Evolutionary conservation across 2,888 invertebrate genomes (phyloP).

Genomic region (Pediacus dermestoides): DNA sequence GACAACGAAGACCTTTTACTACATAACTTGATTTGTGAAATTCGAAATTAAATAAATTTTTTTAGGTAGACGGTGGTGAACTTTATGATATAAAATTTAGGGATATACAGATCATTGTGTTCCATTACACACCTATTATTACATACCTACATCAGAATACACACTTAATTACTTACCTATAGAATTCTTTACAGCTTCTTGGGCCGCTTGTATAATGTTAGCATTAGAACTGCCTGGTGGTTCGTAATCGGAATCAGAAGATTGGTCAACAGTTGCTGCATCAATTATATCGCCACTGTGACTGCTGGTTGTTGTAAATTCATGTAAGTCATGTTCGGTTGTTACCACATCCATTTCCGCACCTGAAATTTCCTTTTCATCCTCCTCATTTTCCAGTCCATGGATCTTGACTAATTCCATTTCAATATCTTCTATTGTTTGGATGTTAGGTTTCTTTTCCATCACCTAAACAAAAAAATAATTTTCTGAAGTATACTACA

Average conservation of each 20-base stretch:
- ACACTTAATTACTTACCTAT: constrained; percentile 10
- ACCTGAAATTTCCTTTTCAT: constrained; percentile 23
- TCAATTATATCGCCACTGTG: constrained; percentile 34
- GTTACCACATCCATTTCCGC: constrained; percentile 16
- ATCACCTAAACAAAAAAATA: constrained; percentile 3
- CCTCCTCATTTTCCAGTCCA: constrained; percentile 26
- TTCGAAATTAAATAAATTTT: no score
- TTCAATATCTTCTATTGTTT: constrained; percentile 46
- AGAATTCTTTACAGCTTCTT: constrained; percentile 34
- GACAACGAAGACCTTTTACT: no score
- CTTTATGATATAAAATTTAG: no score
- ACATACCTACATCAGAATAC: no score
- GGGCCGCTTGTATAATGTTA: constrained; percentile 33
- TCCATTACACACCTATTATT: no score
- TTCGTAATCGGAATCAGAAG: constrained; percentile 44
- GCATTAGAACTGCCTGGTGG: constrained; percentile 31
- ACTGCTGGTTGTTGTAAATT: constrained; percentile 14
- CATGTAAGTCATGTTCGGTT: constrained; percentile 22
- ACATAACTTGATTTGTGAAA: no score
- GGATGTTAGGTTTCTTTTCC: constrained; percentile 21
- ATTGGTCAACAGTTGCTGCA: constrained; percentile 40
- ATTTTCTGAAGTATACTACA: no score
- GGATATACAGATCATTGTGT: no score
- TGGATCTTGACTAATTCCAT: constrained; percentile 46
- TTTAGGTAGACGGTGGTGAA: no score